Percentiles rank a stretch among this genome's conserved stretches.
phyloP scores from a whole-genome alignment of 2,888 invertebrate species.

The Cordilura impudica region DNA sequence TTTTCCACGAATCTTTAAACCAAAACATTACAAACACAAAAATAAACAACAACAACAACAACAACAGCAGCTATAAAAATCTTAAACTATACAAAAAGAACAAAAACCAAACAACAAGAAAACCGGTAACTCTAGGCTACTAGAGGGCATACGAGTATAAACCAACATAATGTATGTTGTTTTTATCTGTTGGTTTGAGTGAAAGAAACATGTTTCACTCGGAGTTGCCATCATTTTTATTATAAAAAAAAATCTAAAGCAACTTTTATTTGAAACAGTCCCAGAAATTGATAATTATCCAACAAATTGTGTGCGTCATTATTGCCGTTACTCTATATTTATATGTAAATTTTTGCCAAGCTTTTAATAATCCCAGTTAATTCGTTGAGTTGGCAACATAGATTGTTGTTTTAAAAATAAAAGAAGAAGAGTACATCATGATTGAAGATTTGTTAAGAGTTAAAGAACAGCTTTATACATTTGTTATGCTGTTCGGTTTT shows the following conservation, averaged over 20 bases:
- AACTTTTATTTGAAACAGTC: no score
- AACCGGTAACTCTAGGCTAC: conserved; percentile 59
- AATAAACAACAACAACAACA: background rate
- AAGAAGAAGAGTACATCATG: conserved; percentile 33
- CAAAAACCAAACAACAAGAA: conserved; percentile 27
- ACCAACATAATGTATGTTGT: conserved; percentile 1
- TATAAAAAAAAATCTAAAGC: no score
- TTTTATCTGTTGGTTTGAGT: conserved; percentile 29
- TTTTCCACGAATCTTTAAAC: conserved; percentile 34
- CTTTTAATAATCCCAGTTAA: no score
- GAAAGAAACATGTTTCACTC: conserved; percentile 53
- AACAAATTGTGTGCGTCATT: no score
- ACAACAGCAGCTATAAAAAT: conserved; percentile 4
- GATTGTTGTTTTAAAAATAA: background rate
- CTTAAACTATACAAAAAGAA: background rate
- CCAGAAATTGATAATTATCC: no score
- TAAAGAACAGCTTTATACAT: conserved; percentile 54
- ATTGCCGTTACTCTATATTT: no score
- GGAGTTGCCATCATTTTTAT: no score
- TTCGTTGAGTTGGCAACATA: no score
- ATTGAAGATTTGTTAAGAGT: conserved; percentile 58
- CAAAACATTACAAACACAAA: conserved; percentile 29
- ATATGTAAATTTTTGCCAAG: no score
- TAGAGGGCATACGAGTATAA: conserved; percentile 44
- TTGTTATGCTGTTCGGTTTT: conserved; percentile 12